These are phyloP conservation scores for Proisotoma minuta DNA, from an alignment of 2,888 invertebrate genomes.

Conservation along the genomic window DNA sequence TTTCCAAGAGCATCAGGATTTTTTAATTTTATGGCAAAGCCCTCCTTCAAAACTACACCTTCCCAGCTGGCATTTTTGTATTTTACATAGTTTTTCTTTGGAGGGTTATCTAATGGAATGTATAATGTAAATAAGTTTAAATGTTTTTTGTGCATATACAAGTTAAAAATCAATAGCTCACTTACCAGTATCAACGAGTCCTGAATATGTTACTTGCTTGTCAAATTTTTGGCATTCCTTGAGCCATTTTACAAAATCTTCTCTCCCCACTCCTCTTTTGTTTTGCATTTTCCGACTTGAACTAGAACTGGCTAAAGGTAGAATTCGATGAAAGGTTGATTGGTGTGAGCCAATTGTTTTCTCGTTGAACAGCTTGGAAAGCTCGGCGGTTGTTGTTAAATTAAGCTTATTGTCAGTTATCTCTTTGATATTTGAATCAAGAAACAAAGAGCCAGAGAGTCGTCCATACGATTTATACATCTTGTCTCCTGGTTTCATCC, in stretches of 20 bases:
- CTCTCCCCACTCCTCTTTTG: neutral
- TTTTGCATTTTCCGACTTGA: neutral
- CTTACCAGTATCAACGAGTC: too few species aligned
- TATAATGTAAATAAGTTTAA: too few species aligned
- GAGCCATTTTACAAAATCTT: neutral
- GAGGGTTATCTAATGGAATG: too few species aligned
- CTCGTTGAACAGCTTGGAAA: neutral
- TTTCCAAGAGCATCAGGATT: neutral
- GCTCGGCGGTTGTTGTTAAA: neutral
- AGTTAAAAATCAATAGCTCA: too few species aligned
- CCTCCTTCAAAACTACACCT: neutral
- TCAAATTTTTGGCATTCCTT: neutral
- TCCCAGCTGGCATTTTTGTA: neutral
- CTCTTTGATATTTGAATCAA: neutral
- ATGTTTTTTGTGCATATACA: too few species aligned
- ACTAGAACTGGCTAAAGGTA: neutral
- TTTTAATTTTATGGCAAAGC: neutral
- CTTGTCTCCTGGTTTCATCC: neutral
- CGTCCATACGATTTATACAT: neutral
- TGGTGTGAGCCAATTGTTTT: neutral
- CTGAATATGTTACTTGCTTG: neutral
- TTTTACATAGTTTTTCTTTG: too few species aligned
- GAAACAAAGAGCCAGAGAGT: neutral
- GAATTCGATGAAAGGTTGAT: neutral
- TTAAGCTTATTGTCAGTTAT: neutral